Base-by-base conservation (phyloP, 2,113 vertebrate species). In the Trochalopteron elliotii region DNA sequence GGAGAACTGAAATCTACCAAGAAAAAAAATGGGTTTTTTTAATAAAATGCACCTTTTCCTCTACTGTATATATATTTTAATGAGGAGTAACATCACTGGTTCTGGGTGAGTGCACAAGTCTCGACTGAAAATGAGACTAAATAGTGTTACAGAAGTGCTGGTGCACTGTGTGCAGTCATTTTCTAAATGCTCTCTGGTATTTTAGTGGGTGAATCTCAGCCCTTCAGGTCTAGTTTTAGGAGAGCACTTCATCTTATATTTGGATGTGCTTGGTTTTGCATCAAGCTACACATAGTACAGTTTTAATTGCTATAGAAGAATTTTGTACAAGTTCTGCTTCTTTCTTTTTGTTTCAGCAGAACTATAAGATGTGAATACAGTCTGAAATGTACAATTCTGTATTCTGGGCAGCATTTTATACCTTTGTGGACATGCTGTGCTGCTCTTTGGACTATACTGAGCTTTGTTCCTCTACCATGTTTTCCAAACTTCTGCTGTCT, bases 51-150 rank as follows among this genome's bases (percentile, higher is more conserved):
- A 19, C 5, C 4, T 78, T 94, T 86, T 77, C 40, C 33, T 85
- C 76, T 61, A 47, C 23, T 33, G 6, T 47, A 27, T 14, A 10
- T 72, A 2, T 83, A 40, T 70, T 68, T 93, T 63, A 82, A 28
- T 52, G 33, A 75, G 74, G 77, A 69, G 22, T 77, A 71, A 44
- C 0, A 0, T 83, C 52, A 59, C 39, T 80, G 19, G 4, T 93
- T 75, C 19, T 90, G 90, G 88, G 75, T 96, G 92, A 95, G 59
- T 88, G 90, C 55, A n/a, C 53, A 91, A 82, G 45, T 77, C 5
- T 3, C 3, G 8, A 45, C 63, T 86, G 49, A 77, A 96, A 80
- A 83, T 71, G 6, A 79, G 50, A 33, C 21, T 60, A 35, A 82
- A 12, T 35, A 77, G 16, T 79, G 20, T 82, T 77, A 24, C 4